Evolutionary conservation across 2,888 invertebrate genomes (phyloP), one percentile per base, ranked within the genome.

Genomic region (Sinotaia quadrata): DNA sequence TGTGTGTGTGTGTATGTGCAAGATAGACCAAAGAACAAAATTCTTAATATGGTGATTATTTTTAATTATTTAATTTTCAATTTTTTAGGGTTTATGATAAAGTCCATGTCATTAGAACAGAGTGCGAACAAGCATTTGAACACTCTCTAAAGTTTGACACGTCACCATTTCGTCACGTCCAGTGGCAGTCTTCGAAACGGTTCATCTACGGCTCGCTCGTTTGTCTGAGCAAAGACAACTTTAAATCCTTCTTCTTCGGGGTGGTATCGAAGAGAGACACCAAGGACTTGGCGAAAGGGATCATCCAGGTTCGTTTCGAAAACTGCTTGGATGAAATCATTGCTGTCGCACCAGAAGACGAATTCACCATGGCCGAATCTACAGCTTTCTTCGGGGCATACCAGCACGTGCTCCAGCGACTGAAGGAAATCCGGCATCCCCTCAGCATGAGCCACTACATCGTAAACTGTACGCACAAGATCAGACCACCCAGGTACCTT

Each of bases 371-470:
- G 93, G 91, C 93, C 1, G 94, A 95, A 85, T 92, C 93, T 61
- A 92, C 92, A 62, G 92, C 93, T 0, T 95, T 93, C 85, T 95
- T 95, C 83, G 95, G 95, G 83, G 94, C 95, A 0, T 95, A 95
- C 82, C 90, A 92, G 75, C 92, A 93, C 80, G 93, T 94, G 0
- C 88, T 94, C 61, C 91, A 90, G 76, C 93, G 92, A n/a, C 84
- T 95, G 27, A 91, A 93, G 80, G 88, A 89, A 7, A 91, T 92
- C 63, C 87, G 89, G 51, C 62, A 66, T 0, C 65, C 71, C 12
- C 41, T 72, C 15, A 60, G 60, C 15, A 34, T 67, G 24, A 41
- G 79, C 37, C 69, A 71, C 15, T 82, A 83, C 58, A 75, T 84
- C 15, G 74, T 84, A 2, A 60, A 78, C 12, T 82, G 83, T 67